Evolutionary conservation across 2,797 vertebrate genomes (phyloP).

Genomic region (Halcyon badia): DNA sequence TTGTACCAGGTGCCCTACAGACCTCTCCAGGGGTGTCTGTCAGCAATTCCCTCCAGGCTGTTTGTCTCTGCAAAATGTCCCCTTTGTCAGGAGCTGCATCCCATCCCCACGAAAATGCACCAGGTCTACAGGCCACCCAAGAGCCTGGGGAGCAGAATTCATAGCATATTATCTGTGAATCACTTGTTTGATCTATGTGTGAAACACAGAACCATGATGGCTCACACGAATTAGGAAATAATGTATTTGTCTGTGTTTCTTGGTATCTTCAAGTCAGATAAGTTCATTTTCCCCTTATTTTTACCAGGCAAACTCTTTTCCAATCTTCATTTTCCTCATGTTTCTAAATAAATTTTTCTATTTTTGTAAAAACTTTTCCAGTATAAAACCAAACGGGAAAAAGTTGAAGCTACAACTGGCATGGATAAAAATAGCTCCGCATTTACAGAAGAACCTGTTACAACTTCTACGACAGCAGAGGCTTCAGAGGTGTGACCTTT

Average conservation of each 20-base stretch:
- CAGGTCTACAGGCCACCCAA: neutral
- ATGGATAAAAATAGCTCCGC: constrained; percentile 58
- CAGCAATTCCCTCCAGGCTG: neutral
- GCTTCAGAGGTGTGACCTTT: constrained; percentile 80
- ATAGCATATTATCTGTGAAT: neutral
- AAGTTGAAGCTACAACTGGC: constrained; percentile 72
- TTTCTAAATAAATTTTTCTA: neutral
- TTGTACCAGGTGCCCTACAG: neutral
- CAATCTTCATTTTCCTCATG: neutral
- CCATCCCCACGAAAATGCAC: neutral
- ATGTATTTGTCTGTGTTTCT: neutral
- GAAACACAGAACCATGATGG: neutral
- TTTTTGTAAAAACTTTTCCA: constrained; percentile 59
- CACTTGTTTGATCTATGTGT: neutral
- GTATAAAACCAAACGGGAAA: constrained; percentile 95
- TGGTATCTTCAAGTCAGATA: neutral
- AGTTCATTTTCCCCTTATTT: neutral
- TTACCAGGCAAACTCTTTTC: neutral
- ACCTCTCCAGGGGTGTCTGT: neutral
- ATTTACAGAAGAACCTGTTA: constrained; percentile 67
- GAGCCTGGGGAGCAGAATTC: neutral
- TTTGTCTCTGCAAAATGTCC: neutral
- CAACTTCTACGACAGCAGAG: constrained; percentile 75
- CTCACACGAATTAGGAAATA: neutral
- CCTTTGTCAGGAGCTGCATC: neutral